These are phyloP conservation scores for Mustela nigripes DNA, from an alignment of 2,113 vertebrate genomes.

Conservation along the genomic window DNA sequence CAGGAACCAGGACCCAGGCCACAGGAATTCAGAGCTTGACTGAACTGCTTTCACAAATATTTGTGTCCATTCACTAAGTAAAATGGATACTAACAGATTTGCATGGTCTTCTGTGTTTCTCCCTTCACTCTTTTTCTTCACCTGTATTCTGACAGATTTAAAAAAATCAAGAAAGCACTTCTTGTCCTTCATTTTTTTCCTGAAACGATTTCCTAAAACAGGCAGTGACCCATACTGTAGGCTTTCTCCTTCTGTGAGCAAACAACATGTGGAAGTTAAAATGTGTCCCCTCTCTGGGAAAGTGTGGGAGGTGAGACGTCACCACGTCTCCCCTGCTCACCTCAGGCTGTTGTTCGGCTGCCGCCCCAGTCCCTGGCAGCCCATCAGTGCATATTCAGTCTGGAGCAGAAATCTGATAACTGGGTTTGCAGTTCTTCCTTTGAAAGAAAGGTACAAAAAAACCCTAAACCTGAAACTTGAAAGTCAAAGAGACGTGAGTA, in stretches of 20 bases:
- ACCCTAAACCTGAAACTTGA: background rate
- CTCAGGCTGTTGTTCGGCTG: background rate
- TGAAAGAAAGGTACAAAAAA: background rate
- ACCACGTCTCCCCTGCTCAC: background rate
- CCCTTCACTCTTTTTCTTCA: background rate
- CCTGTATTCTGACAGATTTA: background rate
- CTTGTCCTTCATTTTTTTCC: background rate
- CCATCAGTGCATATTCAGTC: background rate
- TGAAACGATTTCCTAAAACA: background rate
- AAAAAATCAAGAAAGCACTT: background rate
- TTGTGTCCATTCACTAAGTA: background rate
- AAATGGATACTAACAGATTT: background rate
- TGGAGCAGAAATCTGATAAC: background rate
- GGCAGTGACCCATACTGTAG: background rate
- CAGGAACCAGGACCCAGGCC: background rate
- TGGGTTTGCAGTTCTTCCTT: slow-evolving; percentile 33
- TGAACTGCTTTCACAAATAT: background rate
- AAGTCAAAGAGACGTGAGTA: background rate
- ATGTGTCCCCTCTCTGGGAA: background rate
- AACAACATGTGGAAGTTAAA: background rate
- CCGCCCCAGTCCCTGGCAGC: background rate
- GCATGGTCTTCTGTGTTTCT: background rate
- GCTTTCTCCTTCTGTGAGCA: background rate
- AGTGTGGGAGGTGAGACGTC: background rate
- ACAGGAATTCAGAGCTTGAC: background rate